phyloP scores from a whole-genome alignment of 92 coral and sea anemone genomes.

The Epizoanthus fatuus region DNA sequence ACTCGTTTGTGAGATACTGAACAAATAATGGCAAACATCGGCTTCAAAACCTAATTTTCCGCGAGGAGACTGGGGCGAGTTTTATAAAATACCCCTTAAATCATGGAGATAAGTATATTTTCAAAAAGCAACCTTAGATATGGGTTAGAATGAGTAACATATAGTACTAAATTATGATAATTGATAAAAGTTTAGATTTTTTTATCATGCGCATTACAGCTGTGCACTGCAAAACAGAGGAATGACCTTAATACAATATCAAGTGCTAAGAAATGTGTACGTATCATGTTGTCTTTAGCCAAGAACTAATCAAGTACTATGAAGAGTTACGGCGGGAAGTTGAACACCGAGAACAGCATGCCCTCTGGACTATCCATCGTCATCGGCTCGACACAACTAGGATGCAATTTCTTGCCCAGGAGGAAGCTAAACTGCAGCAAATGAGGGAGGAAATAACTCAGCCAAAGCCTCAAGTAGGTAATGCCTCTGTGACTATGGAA shows the following conservation, averaged over 20 bases:
- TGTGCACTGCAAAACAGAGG: too few relatives aligned
- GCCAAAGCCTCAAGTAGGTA: not conserved
- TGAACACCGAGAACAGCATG: constrained; percentile 83
- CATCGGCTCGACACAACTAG: constrained; percentile 74
- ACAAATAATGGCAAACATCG: too few relatives aligned
- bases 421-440: constrained; percentile 72
- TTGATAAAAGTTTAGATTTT: too few relatives aligned
- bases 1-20: too few relatives aligned
- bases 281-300: constrained; percentile 50
- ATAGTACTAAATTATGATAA: too few relatives aligned
- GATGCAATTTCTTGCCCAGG: constrained; percentile 82
- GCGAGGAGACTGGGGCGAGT: too few relatives aligned
- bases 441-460: constrained; percentile 39
- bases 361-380: constrained; percentile 90
- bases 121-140: too few relatives aligned
- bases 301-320: constrained; percentile 93
- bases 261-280: not conserved
- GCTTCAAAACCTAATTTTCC: too few relatives aligned
- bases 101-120: too few relatives aligned
- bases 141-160: too few relatives aligned
- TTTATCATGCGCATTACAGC: too few relatives aligned
- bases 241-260: not conserved
- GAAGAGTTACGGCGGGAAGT: constrained; percentile 82
- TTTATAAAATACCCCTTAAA: too few relatives aligned
- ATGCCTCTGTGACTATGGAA: not conserved